Percentiles rank a stretch among this genome's conserved stretches.
phyloP scores from a whole-genome alignment of 2,888 invertebrate genomes.

The Ochropleura plecta region DNA sequence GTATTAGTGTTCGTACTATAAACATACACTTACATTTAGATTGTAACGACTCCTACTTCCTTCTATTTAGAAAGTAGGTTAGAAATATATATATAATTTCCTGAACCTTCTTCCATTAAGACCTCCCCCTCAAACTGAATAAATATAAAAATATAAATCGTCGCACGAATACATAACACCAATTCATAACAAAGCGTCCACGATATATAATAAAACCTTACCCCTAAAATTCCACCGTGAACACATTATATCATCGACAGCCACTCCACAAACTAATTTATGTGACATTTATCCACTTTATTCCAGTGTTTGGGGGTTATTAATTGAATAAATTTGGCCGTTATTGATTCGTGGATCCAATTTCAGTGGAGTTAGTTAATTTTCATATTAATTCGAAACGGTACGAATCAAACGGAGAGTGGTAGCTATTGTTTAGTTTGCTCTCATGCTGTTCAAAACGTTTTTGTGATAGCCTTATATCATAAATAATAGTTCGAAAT shows the following conservation, averaged over 20 bases:
- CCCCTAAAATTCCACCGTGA: constrained; percentile 42
- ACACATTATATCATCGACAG: constrained; percentile 68
- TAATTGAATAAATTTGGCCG: constrained; percentile 71
- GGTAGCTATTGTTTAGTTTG: constrained; percentile 50
- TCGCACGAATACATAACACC: neutral
- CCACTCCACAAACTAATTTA: constrained; percentile 70
- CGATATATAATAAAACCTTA: constrained; percentile 33
- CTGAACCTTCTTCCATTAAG: neutral
- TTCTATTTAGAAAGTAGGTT: neutral
- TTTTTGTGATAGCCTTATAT: constrained; percentile 51
- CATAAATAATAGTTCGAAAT: constrained; percentile 39
- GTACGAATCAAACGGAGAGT: constrained; percentile 43
- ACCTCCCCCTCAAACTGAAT: neutral
- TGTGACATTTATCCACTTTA: constrained; percentile 73
- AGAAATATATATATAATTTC: neutral
- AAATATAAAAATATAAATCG: neutral
- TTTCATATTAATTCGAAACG: constrained; percentile 64
- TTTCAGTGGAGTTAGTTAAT: constrained; percentile 58
- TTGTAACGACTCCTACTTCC: neutral
- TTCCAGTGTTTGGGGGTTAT: constrained; percentile 66
- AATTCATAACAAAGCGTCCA: constrained; percentile 26
- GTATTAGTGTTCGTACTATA: no score
- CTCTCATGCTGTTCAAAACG: constrained; percentile 15
- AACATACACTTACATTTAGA: neutral
- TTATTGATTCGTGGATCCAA: constrained; percentile 67